Conservation (phyloP, 1,140 invertebrate species). For the Megalonaias nervosa region DNA sequence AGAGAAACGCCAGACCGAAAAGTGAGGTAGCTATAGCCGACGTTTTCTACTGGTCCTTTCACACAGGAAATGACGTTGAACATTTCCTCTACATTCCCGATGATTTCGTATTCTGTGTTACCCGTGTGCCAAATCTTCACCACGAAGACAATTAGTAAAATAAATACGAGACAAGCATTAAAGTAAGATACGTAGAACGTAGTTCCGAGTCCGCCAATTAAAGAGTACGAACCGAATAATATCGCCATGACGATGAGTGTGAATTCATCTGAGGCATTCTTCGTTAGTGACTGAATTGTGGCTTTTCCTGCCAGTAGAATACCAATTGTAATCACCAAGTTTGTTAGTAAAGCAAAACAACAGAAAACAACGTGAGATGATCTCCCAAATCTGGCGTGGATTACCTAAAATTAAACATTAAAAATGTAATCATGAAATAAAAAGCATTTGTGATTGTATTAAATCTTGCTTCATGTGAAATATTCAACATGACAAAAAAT, state of each 20-base stretch:
- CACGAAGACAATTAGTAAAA: constrained; percentile 64
- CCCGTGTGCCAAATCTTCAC: constrained; percentile 58
- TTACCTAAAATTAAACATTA: constrained; percentile 45
- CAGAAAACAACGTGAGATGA: constrained; percentile 68
- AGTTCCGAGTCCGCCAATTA: constrained; percentile 70
- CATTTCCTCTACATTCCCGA: constrained; percentile 54
- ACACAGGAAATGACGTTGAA: constrained; percentile 54
- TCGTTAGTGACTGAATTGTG: constrained; percentile 58
- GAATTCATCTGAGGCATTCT: constrained; percentile 57
- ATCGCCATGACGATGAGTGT: constrained; percentile 56
- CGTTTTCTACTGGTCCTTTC: constrained; percentile 61
- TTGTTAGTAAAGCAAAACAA: constrained; percentile 70
- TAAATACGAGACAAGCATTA: constrained; percentile 68
- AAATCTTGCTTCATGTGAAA: too few relatives aligned
- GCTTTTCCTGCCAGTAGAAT: constrained; percentile 64
- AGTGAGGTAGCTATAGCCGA: constrained; percentile 62
- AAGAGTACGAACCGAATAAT: constrained; percentile 66
- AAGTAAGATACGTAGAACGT: constrained; percentile 72
- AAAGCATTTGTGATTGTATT: too few relatives aligned
- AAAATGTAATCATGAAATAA: too few relatives aligned
- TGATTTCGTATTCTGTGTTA: constrained; percentile 38
- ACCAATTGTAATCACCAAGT: constrained; percentile 69
- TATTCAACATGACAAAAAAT: too few relatives aligned
- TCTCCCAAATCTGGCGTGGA: constrained; percentile 68
- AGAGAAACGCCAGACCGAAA: constrained; percentile 64